Base-by-base conservation (phyloP, 1,140 invertebrate genomes). In the Homalodisca vitripennis region DNA sequence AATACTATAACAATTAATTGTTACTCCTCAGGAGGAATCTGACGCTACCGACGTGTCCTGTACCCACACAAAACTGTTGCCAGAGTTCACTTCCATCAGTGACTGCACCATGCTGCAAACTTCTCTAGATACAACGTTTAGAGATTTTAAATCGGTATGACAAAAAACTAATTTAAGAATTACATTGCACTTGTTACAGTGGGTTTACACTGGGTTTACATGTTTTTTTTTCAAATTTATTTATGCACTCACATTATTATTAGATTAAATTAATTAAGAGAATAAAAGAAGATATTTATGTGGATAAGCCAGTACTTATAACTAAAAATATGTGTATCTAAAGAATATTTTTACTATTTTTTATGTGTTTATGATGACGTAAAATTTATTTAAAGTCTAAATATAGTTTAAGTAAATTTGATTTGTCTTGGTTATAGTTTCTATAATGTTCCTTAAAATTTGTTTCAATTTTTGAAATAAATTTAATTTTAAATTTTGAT, bases 91-190 rank as follows among this genome's bases (percentile, higher is more conserved):
- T 3, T 27, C 6, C 55, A 13, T 60, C 22, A 29, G 14, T 6
- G 55, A 60, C 26, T 60, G 55, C 24, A 6, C 55, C 24, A 26
- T 60, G 1, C 17, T 51, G 48, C 55, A 60, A 24, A 27, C 24
- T 10, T 27, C 55, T 30, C 26, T 60, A 29, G 55, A 60, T 24
- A 29, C 55, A 13, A 60, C 55, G 2, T 60, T 60, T 26, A 60
- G 55, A 60, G 55, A 60, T n/a, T 60, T 60, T n/a, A 60, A 60
- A n/a, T 60, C 55, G 2, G 55, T 60, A 26, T n/a, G n/a, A n/a
- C n/a, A 60, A 26, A 27, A n/a, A n/a, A 3, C 6, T 6, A 6
- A n/a, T 53, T 20, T n/a, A 22, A 14, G 22, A 6, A 3, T 6
- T 53, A 14, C 20, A 22, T n/a, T n/a, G 22, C 48, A n/a, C 34